These are phyloP conservation scores for Epicampocera succincta DNA, from an alignment of 2,888 invertebrate species.

Conservation along the genomic window DNA sequence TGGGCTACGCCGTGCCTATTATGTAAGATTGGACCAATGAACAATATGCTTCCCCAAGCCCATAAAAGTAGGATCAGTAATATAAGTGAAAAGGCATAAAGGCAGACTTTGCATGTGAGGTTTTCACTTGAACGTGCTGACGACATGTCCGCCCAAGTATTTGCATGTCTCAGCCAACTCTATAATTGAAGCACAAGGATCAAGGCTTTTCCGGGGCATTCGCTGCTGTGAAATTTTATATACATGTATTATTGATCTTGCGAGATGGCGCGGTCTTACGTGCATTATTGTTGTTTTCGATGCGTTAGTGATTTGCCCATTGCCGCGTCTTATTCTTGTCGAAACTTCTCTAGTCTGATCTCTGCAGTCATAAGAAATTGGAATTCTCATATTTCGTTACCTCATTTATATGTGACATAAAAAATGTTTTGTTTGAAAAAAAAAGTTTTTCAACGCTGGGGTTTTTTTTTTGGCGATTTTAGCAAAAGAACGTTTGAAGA, in stretches of 20 bases:
- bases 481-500: too few relatives aligned
- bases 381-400: too few relatives aligned
- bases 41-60: not conserved
- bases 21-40: not conserved
- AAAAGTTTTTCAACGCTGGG: too few relatives aligned
- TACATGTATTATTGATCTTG: not conserved
- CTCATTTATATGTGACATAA: too few relatives aligned
- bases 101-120: not conserved
- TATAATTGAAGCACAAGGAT: not conserved
- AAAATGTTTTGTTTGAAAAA: too few relatives aligned
- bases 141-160: not conserved
- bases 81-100: not conserved
- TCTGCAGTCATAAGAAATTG: too few relatives aligned
- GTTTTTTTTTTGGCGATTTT: too few relatives aligned
- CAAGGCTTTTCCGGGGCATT: too few relatives aligned
- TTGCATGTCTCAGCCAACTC: not conserved
- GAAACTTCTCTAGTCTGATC: too few relatives aligned
- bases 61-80: not conserved
- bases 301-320: not conserved
- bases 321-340: not conserved
- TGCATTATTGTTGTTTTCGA: not conserved
- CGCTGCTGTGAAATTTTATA: not conserved
- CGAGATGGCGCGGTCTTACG: not conserved
- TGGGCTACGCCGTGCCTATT: not conserved
- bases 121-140: not conserved